Conservation (phyloP, 2,797 vertebrate genomes). For the Ceryle rudis region DNA sequence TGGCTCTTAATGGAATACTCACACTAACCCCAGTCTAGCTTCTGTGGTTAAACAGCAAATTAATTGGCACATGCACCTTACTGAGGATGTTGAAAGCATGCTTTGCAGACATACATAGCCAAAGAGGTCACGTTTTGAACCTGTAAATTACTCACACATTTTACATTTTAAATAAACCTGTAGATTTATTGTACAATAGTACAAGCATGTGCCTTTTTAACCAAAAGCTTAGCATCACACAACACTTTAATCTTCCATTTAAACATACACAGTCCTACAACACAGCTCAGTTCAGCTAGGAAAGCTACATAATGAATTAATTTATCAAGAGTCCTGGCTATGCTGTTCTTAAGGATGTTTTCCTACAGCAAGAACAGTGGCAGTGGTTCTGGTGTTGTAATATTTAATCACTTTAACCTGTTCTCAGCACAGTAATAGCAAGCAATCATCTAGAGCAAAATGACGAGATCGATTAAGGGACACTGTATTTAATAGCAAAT, state of each 20-base stretch:
- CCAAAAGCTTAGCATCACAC: slow-evolving; percentile 39
- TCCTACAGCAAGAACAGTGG: neutral
- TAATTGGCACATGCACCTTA: accelerated
- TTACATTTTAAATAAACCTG: slow-evolving; percentile 48
- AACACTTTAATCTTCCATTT: slow-evolving; percentile 38
- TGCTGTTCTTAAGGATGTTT: neutral
- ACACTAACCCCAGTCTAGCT: neutral
- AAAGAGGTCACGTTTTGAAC: neutral
- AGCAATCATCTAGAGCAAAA: slow-evolving; percentile 17
- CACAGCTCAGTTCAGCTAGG: neutral
- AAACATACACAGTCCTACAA: slow-evolving; percentile 37
- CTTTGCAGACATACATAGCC: neutral
- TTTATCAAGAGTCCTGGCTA: slow-evolving; percentile 6
- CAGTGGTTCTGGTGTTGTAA: slow-evolving; percentile 17
- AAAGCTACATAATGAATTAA: neutral
- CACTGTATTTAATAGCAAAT: neutral
- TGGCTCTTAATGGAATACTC: neutral
- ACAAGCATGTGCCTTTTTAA: slow-evolving; percentile 56
- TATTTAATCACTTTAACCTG: neutral
- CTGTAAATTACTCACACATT: slow-evolving; percentile 42
- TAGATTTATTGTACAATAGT: slow-evolving; percentile 54
- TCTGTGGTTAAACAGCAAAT: neutral
- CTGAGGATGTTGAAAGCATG: neutral
- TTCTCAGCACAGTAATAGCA: slow-evolving; percentile 8
- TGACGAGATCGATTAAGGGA: neutral